Evolutionary conservation across 1,140 invertebrate species (phyloP), one percentile per base, ranked within the genome.

Genomic region (Lordiphosa clarofinis): DNA sequence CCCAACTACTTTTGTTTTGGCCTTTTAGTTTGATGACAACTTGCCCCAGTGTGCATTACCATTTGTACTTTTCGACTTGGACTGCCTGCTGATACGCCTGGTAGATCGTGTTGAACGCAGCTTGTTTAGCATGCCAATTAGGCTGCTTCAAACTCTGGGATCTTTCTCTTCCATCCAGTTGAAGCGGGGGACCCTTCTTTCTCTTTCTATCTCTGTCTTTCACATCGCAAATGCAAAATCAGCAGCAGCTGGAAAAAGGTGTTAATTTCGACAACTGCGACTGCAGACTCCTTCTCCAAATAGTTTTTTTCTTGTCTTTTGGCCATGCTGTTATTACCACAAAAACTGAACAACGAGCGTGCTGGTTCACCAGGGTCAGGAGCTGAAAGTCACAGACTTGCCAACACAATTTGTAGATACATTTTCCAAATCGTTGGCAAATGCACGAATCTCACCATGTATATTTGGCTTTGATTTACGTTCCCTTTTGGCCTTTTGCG

Each of bases 41-140:
- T 31, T 31, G 28, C 28, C 46, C 66, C 66, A 70, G 50, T 62
- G 67, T 71, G 31, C 6, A 56, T 35, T 46, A 8, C 28, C 28
- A 31, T 24, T 47, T 44, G 40, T 31, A 24, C 31, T 36, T 11
- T 35, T 47, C n/a, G 21, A 56, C 42, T 56, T 55, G 39, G 56
- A 68, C 68, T 58, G 46, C 52, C 40, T 64, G 69, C 58, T 52
- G 75, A 81, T 81, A 76, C 64, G 78, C 57, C 67, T 76, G 73
- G 78, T 79, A 84, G 78, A 84, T 84, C 79, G 78, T 84, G 78
- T 84, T 84, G 76, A 84, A 84, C 79, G 79, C 73, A 84, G 78
- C 78, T 84, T 84, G 78, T 84, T 84, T 84, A 84, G 78, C 78
- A 84, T 84, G 78, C 78, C 78, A 84, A 86, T 84, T 84, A 82